phyloP scores from a whole-genome alignment of 2,888 invertebrate genomes.

The Sialis fuliginosa region DNA sequence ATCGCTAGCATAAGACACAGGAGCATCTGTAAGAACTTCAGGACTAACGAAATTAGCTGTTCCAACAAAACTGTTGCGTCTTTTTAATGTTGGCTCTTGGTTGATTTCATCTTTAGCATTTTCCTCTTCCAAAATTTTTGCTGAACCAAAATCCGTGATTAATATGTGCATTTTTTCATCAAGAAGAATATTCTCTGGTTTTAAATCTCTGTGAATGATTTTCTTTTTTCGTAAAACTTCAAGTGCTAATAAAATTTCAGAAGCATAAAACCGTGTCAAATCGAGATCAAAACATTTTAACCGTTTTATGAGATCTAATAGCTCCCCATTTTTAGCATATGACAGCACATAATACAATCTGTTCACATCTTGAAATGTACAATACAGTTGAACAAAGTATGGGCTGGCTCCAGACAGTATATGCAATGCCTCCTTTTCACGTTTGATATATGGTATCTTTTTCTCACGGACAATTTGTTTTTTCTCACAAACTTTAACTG shows the following conservation, averaged over 20 bases:
- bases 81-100: constrained; percentile 24
- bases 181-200: constrained; percentile 94
- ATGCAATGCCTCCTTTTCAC: constrained; percentile 89
- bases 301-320: constrained; percentile 80
- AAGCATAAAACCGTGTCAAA: constrained; percentile 84
- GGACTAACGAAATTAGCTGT: constrained; percentile 99
- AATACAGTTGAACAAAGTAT: constrained; percentile 85
- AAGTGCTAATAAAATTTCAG: constrained; percentile 80
- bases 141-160: constrained; percentile 95
- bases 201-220: constrained; percentile 90
- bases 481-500: constrained; percentile 98
- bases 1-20: constrained; percentile 65
- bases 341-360: constrained; percentile 90
- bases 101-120: constrained; percentile 12
- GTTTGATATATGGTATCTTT: constrained; percentile 80
- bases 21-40: constrained; percentile 58
- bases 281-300: constrained; percentile 78
- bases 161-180: constrained; percentile 92
- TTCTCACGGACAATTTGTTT: constrained; percentile 81
- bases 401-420: constrained; percentile 62
- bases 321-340: constrained; percentile 88
- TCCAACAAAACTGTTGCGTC: constrained; percentile 84
- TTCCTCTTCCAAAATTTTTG: constrained; percentile 49
- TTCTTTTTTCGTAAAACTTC: constrained; percentile 78
- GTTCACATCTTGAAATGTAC: constrained; percentile 90